Base-by-base conservation (phyloP, 2,797 vertebrate species). In the Pseudomugil gertrudae region DNA sequence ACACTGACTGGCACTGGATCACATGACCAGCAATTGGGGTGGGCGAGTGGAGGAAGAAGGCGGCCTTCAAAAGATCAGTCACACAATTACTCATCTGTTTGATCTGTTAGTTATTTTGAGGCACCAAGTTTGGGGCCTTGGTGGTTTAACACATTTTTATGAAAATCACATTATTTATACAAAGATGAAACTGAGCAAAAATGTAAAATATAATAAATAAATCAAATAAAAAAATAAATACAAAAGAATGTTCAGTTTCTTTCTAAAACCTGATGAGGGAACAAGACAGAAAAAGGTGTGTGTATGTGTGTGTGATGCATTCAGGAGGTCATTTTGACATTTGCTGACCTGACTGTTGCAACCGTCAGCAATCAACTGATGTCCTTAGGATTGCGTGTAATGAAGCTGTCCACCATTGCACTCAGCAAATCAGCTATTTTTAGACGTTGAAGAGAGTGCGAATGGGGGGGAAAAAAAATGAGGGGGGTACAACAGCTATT, bases 311-410 rank as follows among this genome's bases (percentile, higher is more conserved):
- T 14, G 6, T 30, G 58, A 17, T n/a, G 67, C 94, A 95, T 56
- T 53, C 57, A 58, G 40, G 95, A 95, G 68, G 95, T 94, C 72
- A 96, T 69, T 74, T 95, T 96, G 40, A 96, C 96, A 2, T 96
- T 96, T 83, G 95, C 96, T 69, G 95, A 96, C 63, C 94, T 95
- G 74, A 96, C 76, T 0, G 94, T 95, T 56, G 95, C 95, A 32
- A 94, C 96, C 1, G 95, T 96, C 95, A 68, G 95, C 95, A 95
- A 96, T 95, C 59, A 96, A 94, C 78, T 97, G 95, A 36, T 72
- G 79, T 95, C 95, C 83, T 95, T 95, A 68, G 95, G 95, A 76
- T 94, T 96, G 32, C 95, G 96, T 55, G 65, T 74, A 72, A 83
- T 84, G 75, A 76, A 57, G 52, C 73, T 74, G 66, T 79, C 69